Evolutionary conservation across 1,140 invertebrate species (phyloP).

Genomic region (Pachyrhynchus sulphureomaculatus): DNA sequence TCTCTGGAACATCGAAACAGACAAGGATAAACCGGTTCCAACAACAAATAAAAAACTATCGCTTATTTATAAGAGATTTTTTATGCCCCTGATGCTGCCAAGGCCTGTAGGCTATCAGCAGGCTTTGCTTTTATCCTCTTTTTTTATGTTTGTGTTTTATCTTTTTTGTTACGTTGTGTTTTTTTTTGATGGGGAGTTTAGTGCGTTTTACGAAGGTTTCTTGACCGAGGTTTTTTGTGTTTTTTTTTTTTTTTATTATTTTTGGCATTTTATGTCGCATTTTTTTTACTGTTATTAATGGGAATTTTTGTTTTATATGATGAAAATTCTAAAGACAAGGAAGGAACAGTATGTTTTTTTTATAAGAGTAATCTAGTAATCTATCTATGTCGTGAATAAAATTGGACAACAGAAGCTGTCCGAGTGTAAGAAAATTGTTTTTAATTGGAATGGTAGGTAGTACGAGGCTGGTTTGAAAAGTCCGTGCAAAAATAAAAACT

Average conservation of each 20-base stretch:
- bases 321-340: too few species aligned
- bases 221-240: conserved; percentile 8
- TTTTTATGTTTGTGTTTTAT: conserved; percentile 5
- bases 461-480: too few species aligned
- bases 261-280: too few species aligned
- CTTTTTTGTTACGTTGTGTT: not conserved
- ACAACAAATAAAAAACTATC: not conserved
- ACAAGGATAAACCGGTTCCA: not conserved
- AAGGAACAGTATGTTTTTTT: too few species aligned
- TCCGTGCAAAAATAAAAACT: too few species aligned
- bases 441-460: too few species aligned
- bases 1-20: not conserved
- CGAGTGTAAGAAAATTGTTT: too few species aligned
- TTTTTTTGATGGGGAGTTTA: conserved; percentile 9
- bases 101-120: conserved; percentile 16
- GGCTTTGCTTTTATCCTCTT: conserved; percentile 5
- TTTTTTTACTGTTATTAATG: too few species aligned
- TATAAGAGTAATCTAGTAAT: too few species aligned
- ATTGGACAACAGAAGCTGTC: too few species aligned
- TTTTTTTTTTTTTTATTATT: not conserved
- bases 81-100: conserved; percentile 20
- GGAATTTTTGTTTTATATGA: too few species aligned
- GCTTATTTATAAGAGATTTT: not conserved
- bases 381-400: too few species aligned
- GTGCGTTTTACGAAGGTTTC: conserved; percentile 2